phyloP scores from a whole-genome alignment of 2,888 invertebrate genomes.

The Lasioglossum leucozonium region DNA sequence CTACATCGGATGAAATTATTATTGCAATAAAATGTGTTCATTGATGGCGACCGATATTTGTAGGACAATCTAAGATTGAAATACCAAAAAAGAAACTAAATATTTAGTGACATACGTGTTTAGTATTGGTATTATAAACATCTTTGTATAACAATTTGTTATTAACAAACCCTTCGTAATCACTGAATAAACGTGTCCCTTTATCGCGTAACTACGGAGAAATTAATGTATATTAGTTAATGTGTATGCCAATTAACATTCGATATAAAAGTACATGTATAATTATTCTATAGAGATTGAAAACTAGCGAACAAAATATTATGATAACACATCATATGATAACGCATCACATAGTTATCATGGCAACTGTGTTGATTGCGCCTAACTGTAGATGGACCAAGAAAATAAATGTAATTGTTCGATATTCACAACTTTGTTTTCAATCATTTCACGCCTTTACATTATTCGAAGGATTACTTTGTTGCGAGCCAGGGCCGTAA shows the following conservation, averaged over 20 bases:
- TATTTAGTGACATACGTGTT: conserved; percentile 35
- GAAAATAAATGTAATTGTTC: conserved; percentile 62
- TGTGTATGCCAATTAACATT: conserved; percentile 32
- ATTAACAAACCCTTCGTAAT: conserved; percentile 18
- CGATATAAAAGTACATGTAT: conserved; percentile 25
- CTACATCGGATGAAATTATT: background rate
- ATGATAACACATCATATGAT: too few relatives aligned
- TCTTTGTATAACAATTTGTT: background rate
- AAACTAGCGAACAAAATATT: conserved; percentile 45
- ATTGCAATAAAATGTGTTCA: background rate
- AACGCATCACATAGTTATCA: conserved; percentile 31
- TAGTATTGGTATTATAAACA: conserved; percentile 14
- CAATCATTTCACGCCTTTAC: background rate
- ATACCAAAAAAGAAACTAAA: conserved; percentile 35
- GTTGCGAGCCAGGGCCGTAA: too few relatives aligned
- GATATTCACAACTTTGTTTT: conserved; percentile 6
- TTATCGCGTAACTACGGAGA: background rate
- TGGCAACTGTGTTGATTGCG: conserved; percentile 26
- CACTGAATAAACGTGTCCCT: conserved; percentile 10
- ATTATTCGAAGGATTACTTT: background rate
- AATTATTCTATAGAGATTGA: conserved; percentile 44
- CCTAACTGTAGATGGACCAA: conserved; percentile 55
- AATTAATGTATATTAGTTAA: conserved; percentile 10
- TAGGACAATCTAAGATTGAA: conserved; percentile 1
- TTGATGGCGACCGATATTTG: conserved; percentile 14